Evolutionary conservation across 2,888 invertebrate genomes (phyloP).

Genomic region (Ectobius pallidus): DNA sequence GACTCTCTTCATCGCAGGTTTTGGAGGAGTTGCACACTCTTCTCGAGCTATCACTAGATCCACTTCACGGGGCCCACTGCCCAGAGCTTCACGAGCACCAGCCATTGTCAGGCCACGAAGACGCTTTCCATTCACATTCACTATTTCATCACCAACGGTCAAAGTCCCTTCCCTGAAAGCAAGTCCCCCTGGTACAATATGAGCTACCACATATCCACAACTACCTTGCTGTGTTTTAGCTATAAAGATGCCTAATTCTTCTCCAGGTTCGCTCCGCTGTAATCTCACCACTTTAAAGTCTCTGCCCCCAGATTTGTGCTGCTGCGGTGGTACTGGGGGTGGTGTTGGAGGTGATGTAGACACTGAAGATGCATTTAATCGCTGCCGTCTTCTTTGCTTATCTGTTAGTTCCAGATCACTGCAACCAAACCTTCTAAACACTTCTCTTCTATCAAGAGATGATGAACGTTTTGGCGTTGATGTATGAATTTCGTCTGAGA

Average conservation of each 20-base stretch:
- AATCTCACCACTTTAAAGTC: slow-evolving; percentile 61
- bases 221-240: slow-evolving; percentile 68
- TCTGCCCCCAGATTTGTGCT: slow-evolving; percentile 50
- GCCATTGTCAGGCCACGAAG: slow-evolving; percentile 69
- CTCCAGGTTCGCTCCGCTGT: slow-evolving; percentile 60
- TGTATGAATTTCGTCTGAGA: no score
- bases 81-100: slow-evolving; percentile 69
- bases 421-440: slow-evolving; percentile 53
- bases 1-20: background rate
- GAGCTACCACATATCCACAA: slow-evolving; percentile 71
- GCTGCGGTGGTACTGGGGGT: slow-evolving; percentile 59
- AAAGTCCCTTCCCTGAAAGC: slow-evolving; percentile 67
- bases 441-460: slow-evolving; percentile 63
- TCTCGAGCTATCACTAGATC: slow-evolving; percentile 68
- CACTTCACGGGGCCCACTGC: slow-evolving; percentile 66
- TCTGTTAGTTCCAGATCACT: slow-evolving; percentile 44
- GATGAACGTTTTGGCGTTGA: slow-evolving; percentile 58
- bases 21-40: background rate
- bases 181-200: slow-evolving; percentile 71
- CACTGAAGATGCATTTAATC: background rate
- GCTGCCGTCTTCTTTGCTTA: slow-evolving; percentile 38
- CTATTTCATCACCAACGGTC: slow-evolving; percentile 71
- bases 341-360: slow-evolving; percentile 46
- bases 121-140: slow-evolving; percentile 73
- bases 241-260: slow-evolving; percentile 75